These are phyloP conservation scores for Leuctra nigra DNA, from an alignment of 2,888 invertebrate species.

Conservation along the genomic window DNA sequence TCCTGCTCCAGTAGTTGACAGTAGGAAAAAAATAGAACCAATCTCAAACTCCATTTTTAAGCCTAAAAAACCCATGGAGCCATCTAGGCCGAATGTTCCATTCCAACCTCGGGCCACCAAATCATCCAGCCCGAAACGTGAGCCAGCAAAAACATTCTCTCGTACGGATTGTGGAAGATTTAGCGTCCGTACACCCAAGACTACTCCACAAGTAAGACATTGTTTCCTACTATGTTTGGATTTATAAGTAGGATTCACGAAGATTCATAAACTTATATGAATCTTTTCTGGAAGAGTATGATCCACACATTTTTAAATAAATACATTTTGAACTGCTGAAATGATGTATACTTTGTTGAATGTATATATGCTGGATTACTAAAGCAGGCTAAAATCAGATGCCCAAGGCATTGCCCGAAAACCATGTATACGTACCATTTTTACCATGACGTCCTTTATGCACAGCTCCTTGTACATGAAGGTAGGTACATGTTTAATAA, in stretches of 20 bases:
- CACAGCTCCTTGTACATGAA: too few species aligned
- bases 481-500: too few species aligned
- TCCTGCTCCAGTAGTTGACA: conserved; percentile 35
- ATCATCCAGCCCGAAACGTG: conserved; percentile 23
- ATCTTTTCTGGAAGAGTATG: too few species aligned
- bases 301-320: too few species aligned
- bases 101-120: conserved; percentile 22
- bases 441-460: too few species aligned
- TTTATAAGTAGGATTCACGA: background rate
- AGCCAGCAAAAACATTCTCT: conserved; percentile 39
- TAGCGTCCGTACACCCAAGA: conserved; percentile 47
- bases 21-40: conserved; percentile 23
- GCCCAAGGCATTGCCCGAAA: too few species aligned
- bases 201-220: conserved; percentile 19
- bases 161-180: conserved; percentile 57
- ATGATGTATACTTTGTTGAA: too few species aligned
- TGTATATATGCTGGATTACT: too few species aligned
- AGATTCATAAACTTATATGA: too few species aligned
- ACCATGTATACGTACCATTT: too few species aligned
- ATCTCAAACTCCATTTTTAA: conserved; percentile 20
- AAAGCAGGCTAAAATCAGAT: too few species aligned
- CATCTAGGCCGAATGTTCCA: conserved; percentile 29
- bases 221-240: background rate
- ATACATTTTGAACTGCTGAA: too few species aligned
- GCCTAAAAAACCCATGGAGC: conserved; percentile 24